Evolutionary conservation across 2,888 invertebrate species (phyloP).

Genomic region (Calameuta pallipes): DNA sequence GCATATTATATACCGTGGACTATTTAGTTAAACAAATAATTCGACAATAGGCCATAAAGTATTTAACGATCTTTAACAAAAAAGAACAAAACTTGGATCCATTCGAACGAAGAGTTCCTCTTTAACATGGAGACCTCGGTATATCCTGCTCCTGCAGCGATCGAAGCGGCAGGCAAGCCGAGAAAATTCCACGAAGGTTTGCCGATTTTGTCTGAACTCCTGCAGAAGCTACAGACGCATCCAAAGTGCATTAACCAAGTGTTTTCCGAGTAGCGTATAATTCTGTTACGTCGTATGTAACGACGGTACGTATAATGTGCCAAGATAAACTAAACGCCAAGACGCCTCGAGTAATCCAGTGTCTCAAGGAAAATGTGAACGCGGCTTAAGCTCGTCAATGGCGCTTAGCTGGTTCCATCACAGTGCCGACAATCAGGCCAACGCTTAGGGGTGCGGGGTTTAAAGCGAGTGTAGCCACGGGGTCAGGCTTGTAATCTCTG

Average conservation of each 20-base stretch:
- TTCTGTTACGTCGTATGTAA: not conserved
- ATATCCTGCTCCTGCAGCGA: not conserved
- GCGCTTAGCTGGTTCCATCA: not conserved
- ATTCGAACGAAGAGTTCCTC: not conserved
- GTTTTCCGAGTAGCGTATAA: not conserved
- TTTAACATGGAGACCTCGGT: not conserved
- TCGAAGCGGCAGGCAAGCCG: not conserved
- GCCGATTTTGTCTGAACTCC: not conserved
- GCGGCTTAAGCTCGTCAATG: constrained; percentile 1
- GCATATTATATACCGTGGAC: not conserved
- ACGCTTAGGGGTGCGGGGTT: not conserved
- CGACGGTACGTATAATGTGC: not conserved
- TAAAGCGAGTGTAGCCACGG: constrained; percentile 37
- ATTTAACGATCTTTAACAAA: not conserved
- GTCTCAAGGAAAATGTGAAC: not conserved
- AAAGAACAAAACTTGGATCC: not conserved
- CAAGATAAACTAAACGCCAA: not conserved
- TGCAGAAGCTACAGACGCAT: not conserved
- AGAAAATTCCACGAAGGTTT: not conserved
- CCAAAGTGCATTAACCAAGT: not conserved
- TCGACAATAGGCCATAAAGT: not conserved
- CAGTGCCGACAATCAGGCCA: constrained; percentile 1
- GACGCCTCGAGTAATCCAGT: not conserved
- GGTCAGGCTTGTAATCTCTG: constrained; percentile 48
- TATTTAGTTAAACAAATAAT: not conserved